A percentile compares a stretch with the other conserved stretches of the same genome.
These are phyloP conservation scores for Cyprinodon diabolis DNA, from an alignment of 2,797 vertebrate species.

Conservation along the genomic window DNA sequence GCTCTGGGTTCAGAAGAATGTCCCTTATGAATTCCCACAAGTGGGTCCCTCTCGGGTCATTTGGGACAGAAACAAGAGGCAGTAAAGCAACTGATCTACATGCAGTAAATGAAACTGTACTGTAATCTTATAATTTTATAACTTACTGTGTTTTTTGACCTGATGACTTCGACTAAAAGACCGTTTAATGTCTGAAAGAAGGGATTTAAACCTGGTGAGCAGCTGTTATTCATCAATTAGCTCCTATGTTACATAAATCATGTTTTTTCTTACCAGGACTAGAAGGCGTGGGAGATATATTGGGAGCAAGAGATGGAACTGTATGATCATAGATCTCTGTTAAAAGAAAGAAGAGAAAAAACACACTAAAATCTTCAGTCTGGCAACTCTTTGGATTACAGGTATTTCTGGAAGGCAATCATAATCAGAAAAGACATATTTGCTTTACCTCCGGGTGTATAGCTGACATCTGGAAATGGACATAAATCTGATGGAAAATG, in stretches of 20 bases:
- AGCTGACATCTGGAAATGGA: constrained; percentile 74
- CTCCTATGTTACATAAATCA: background rate
- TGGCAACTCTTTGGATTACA: background rate
- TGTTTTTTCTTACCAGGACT: constrained; percentile 71
- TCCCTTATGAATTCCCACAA: constrained; percentile 99
- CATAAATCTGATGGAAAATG: constrained; percentile 71
- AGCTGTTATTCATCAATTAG: background rate
- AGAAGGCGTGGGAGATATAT: constrained; percentile 65
- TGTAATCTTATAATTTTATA: background rate
- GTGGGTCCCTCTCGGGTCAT: constrained; percentile 90
- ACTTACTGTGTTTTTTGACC: constrained; percentile 96
- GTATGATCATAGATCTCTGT: constrained; percentile 75
- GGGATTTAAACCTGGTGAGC: background rate
- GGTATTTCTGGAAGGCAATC: background rate
- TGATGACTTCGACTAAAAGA: constrained; percentile 81
- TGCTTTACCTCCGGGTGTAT: constrained; percentile 70
- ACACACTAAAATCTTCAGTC: background rate
- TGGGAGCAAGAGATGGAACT: constrained; percentile 49
- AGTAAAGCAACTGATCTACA: background rate
- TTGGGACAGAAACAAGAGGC: background rate
- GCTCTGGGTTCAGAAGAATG: constrained; percentile 94
- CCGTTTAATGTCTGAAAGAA: constrained; percentile 84
- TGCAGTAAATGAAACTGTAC: background rate
- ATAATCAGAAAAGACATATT: background rate
- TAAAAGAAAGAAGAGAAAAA: background rate